Conservation (phyloP, 2,888 invertebrate genomes). For the Physocephala rufipes region DNA sequence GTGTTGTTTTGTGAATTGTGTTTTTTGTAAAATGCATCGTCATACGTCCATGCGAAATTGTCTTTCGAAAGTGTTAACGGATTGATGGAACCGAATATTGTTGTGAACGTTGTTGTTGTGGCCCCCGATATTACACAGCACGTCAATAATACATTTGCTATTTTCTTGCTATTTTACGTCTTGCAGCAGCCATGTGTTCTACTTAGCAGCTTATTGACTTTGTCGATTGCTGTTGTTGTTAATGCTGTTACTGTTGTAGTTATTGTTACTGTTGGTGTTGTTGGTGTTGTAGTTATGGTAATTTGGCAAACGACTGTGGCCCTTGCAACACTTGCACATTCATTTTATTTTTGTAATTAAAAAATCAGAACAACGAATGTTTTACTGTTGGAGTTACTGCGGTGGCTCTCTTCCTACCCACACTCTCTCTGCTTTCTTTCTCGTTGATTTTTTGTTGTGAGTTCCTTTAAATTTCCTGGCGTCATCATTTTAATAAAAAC, state of each 20-base stretch:
- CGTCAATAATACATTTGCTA: neutral
- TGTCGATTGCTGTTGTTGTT: conserved; percentile 11
- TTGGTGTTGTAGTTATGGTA: neutral
- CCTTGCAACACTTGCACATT: neutral
- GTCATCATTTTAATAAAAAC: too few relatives aligned
- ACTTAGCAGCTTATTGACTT: conserved; percentile 1
- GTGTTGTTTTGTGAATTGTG: conserved; percentile 3
- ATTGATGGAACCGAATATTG: neutral
- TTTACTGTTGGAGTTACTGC: neutral
- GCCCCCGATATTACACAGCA: neutral
- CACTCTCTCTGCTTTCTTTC: conserved; percentile 17
- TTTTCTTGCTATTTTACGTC: neutral
- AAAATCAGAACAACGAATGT: neutral
- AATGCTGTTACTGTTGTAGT: conserved; percentile 18
- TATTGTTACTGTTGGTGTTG: conserved; percentile 1
- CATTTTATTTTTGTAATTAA: neutral
- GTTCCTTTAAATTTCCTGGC: too few relatives aligned
- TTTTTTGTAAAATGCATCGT: neutral
- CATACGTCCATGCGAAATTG: neutral
- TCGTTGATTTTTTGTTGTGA: neutral
- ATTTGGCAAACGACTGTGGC: neutral
- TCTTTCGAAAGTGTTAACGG: neutral
- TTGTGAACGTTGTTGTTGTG: neutral
- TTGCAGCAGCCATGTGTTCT: neutral
- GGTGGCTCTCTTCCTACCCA: neutral